Percentiles rank a stretch among this genome's conserved stretches.
Evolutionary conservation across 2,888 invertebrate species (phyloP).

Genomic region (Muschampia staudingeri): DNA sequence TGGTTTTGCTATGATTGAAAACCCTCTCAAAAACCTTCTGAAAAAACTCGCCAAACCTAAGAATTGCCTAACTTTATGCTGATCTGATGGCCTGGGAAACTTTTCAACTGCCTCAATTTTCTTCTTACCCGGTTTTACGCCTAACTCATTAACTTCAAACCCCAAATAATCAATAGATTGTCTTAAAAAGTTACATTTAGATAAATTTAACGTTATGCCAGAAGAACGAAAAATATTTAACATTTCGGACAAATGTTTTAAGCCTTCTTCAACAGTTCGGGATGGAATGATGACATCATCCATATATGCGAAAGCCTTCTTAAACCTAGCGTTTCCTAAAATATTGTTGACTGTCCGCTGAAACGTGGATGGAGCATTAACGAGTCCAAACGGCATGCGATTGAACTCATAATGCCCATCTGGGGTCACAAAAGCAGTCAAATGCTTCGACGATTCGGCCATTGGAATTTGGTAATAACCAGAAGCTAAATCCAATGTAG

Average conservation of each 20-base stretch:
- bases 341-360: conserved; percentile 45
- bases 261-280: conserved; percentile 43
- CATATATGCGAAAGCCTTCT: conserved; percentile 55
- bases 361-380: conserved; percentile 57
- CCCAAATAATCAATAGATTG: conserved; percentile 42
- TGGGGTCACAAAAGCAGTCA: conserved; percentile 57
- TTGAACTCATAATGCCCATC: conserved; percentile 58
- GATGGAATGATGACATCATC: conserved; percentile 58
- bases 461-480: conserved; percentile 67
- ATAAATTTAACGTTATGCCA: conserved; percentile 46
- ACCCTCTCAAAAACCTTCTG: conserved; percentile 45
- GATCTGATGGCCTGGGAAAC: conserved; percentile 41
- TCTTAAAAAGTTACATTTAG: conserved; percentile 44
- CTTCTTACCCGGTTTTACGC: conserved; percentile 37
- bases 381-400: conserved; percentile 58
- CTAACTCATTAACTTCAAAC: conserved; percentile 43
- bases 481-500: conserved; percentile 50
- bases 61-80: conserved; percentile 47
- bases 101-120: conserved; percentile 47
- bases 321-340: conserved; percentile 40
- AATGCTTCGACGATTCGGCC: conserved; percentile 56
- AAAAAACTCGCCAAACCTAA: conserved; percentile 51
- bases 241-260: conserved; percentile 29
- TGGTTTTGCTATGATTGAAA: conserved; percentile 49
- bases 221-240: conserved; percentile 34